Percentiles rank a stretch among this genome's conserved stretches.
Evolutionary conservation across 2,797 vertebrate genomes (phyloP).

Genomic region (Discoglossus pictus): DNA sequence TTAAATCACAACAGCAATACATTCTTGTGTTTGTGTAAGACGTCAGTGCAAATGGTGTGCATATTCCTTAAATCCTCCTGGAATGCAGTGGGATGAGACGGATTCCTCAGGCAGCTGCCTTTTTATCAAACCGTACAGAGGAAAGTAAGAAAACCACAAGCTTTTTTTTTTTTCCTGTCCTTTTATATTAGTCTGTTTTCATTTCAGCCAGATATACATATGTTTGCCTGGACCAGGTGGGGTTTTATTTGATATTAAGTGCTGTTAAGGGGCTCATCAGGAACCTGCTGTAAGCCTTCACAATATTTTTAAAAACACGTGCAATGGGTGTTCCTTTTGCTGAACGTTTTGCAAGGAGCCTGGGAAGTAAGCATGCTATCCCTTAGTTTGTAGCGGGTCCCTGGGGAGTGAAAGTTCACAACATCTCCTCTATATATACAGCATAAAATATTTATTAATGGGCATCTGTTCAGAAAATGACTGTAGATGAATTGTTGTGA

Average conservation of each 20-base stretch:
- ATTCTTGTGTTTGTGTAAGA: not conserved
- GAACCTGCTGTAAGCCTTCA: too few relatives aligned
- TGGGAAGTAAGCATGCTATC: too few relatives aligned
- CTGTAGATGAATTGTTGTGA: too few relatives aligned
- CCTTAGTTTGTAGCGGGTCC: not conserved
- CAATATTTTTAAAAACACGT: too few relatives aligned
- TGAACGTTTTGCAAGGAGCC: too few relatives aligned
- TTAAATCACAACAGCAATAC: too few relatives aligned
- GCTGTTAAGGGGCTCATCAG: too few relatives aligned
- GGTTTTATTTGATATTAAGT: too few relatives aligned
- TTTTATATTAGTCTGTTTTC: slow-evolving; percentile 2
- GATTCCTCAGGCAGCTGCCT: slow-evolving; percentile 37
- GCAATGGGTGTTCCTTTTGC: not conserved
- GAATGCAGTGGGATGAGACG: slow-evolving; percentile 41
- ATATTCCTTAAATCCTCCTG: slow-evolving; percentile 31
- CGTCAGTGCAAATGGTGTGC: not conserved
- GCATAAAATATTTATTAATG: slow-evolving; percentile 14
- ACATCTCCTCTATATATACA: not conserved
- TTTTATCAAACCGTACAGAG: not conserved
- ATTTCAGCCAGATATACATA: not conserved
- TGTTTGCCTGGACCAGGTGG: too few relatives aligned
- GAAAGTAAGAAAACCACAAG: slow-evolving; percentile 1
- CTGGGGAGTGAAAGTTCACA: not conserved
- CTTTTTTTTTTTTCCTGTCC: slow-evolving; percentile 23
- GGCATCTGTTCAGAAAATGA: slow-evolving; percentile 7